Evolutionary conservation across 2,113 vertebrate species (phyloP), one percentile per base, ranked within the genome.

Genomic region (Campylorhamphus procurvoides): DNA sequence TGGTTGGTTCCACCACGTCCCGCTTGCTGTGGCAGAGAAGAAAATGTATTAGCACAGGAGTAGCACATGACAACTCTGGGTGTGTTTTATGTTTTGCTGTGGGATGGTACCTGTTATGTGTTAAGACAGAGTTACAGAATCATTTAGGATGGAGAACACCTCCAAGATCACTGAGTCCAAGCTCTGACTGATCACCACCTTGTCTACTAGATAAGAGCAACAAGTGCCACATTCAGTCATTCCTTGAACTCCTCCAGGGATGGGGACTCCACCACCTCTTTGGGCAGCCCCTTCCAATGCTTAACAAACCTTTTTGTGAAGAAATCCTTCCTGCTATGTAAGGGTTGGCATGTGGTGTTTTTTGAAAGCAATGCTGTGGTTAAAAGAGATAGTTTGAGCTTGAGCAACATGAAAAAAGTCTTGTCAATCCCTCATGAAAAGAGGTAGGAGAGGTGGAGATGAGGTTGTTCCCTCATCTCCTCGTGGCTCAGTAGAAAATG

Each of bases 1-100:
- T 42, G 14, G 8, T 35, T 0, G 1, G 7, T 69, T 6, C 64
- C 40, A 37, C 87, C 63, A 49, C 18, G 35, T 0, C 28, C 35
- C 79, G 4, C 20, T 91, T 47, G 75, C 95, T 96, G 50, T 37
- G n/a, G 63, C 17, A 83, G 55, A 88, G 14, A 42, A 46, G 22
- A 77, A 73, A 75, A 39, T 0, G 3, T 4, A 2, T 44, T 42
- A 69, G 10, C 9, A 22, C 2, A 40, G 67, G 12, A 9, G 14
- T 10, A 60, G 40, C 1, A 2, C 17, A 27, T 16, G 39, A 42
- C 12, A 44, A 4, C 47, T 81, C 10, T 7, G 18, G 39, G 24
- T 31, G 9, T 58, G 14, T 27, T 52, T 46, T 52, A 8, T 33
- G 14, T 44, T 84, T 87, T 40, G 25, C 20, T 44, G 49, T 31